Conservation (phyloP, 2,113 vertebrate species). For the Cariama cristata region DNA sequence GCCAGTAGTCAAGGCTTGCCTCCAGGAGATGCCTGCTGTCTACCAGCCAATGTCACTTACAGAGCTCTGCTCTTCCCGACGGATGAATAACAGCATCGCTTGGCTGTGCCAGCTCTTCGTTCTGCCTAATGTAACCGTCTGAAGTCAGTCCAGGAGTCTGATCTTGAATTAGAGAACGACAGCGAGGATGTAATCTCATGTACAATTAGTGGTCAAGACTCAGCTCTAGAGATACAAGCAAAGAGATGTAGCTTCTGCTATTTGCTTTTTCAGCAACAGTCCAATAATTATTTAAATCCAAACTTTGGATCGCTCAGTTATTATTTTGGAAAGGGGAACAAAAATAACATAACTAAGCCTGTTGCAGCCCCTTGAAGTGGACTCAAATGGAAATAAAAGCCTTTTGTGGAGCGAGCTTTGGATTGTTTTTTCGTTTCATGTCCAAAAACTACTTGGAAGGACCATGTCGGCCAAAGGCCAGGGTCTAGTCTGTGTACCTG, state of each 20-base stretch:
- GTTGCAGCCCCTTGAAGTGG: constrained; percentile 72
- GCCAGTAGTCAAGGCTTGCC: neutral
- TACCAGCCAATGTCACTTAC: neutral
- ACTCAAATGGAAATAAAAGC: constrained; percentile 79
- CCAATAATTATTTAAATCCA: constrained; percentile 41
- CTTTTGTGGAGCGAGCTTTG: constrained; percentile 72
- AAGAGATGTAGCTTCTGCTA: neutral
- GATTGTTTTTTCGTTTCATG: constrained; percentile 20
- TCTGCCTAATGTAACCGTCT: neutral
- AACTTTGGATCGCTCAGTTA: neutral
- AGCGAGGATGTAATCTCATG: neutral
- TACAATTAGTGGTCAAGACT: neutral
- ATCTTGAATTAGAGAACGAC: neutral
- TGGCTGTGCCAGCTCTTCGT: neutral
- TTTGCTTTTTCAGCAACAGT: neutral
- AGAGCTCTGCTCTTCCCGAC: neutral
- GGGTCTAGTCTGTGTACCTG: constrained; percentile 33
- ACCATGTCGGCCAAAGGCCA: constrained; percentile 32
- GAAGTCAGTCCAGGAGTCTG: constrained; percentile 38
- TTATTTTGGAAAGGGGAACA: constrained; percentile 57
- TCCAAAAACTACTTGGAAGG: constrained; percentile 74
- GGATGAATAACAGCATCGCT: neutral
- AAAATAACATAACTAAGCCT: constrained; percentile 53
- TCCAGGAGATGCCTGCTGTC: neutral
- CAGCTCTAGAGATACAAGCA: neutral